Conservation (phyloP, 2,797 vertebrate genomes). For the Hypotaenidia okinawae region DNA sequence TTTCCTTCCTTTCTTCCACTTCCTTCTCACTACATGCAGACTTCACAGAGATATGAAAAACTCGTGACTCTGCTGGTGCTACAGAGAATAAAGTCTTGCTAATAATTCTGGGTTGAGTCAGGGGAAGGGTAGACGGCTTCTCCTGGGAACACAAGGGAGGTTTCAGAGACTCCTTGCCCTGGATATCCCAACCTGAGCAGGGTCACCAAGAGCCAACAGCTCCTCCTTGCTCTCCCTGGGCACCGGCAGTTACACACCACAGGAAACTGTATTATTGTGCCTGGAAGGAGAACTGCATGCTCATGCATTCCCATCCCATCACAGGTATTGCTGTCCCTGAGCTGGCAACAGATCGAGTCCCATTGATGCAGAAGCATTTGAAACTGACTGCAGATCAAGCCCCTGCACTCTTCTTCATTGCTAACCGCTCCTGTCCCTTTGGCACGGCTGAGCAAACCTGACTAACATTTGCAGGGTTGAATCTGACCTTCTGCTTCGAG, state of each 20-base stretch:
- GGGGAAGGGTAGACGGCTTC: background rate
- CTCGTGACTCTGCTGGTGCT: too few species aligned
- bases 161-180: background rate
- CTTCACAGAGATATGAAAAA: background rate
- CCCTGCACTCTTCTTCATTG: background rate
- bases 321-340: background rate
- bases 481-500: background rate
- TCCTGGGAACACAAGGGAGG: background rate
- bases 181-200: background rate
- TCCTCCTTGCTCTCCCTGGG: background rate
- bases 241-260: background rate
- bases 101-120: background rate
- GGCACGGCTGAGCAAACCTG: background rate
- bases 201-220: background rate
- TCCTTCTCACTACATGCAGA: background rate
- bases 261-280: background rate
- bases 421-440: background rate
- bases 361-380: background rate
- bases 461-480: rapidly evolving
- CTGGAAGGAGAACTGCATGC: background rate
- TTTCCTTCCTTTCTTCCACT: background rate
- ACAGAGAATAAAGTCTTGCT: background rate
- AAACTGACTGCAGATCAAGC: background rate
- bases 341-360: background rate
- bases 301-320: background rate